Conservation (phyloP, 1,140 invertebrate genomes). For the Drosophila ercepeae region DNA sequence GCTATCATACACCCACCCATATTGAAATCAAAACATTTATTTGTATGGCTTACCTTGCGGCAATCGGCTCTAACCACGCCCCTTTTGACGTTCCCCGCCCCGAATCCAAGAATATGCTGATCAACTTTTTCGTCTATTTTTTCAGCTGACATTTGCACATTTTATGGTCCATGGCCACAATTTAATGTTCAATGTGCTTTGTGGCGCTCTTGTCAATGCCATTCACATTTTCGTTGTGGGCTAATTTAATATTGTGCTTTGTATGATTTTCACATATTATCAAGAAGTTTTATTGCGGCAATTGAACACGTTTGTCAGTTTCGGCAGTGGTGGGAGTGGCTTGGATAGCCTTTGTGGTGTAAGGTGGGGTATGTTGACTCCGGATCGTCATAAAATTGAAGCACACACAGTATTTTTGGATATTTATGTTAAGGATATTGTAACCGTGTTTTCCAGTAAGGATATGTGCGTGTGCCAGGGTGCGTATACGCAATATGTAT, state of each 20-base stretch:
- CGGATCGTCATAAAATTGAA: slow-evolving; percentile 74
- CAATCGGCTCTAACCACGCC: slow-evolving; percentile 21
- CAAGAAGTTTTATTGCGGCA: slow-evolving; percentile 81
- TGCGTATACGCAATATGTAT: slow-evolving; percentile 48
- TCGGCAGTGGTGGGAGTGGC: neutral
- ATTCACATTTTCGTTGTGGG: slow-evolving; percentile 58
- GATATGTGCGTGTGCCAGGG: slow-evolving; percentile 3
- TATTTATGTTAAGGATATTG: slow-evolving; percentile 74
- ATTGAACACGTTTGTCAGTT: slow-evolving; percentile 74
- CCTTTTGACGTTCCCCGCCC: neutral
- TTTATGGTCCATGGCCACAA: slow-evolving; percentile 59
- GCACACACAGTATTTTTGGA: slow-evolving; percentile 73
- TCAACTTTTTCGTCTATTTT: slow-evolving; percentile 32
- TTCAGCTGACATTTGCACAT: slow-evolving; percentile 66
- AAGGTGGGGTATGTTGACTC: slow-evolving; percentile 25
- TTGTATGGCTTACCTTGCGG: slow-evolving; percentile 53
- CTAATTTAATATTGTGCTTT: slow-evolving; percentile 83
- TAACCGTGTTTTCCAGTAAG: slow-evolving; percentile 48
- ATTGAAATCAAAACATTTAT: slow-evolving; percentile 48
- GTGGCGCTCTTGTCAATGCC: slow-evolving; percentile 17
- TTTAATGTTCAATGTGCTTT: slow-evolving; percentile 45
- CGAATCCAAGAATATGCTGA: slow-evolving; percentile 25
- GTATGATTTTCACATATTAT: slow-evolving; percentile 83
- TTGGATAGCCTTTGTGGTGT: neutral
- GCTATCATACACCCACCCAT: slow-evolving; percentile 1